Conservation (phyloP, 1,140 invertebrate genomes). For the Caenorhabditis briggsae region DNA sequence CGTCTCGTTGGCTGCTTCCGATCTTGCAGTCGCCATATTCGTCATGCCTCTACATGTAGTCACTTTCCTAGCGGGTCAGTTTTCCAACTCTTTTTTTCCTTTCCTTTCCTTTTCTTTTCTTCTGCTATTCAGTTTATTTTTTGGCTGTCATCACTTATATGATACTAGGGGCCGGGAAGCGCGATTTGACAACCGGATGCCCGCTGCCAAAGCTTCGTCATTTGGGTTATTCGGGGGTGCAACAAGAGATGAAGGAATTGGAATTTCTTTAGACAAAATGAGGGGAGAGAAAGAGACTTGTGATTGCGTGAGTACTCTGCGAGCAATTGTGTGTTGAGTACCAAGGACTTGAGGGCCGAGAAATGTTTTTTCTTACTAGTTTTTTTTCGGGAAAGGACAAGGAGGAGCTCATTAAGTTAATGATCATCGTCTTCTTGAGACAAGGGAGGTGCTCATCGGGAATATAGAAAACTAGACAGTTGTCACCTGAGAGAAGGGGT, state of each 20-base stretch:
- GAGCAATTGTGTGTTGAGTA: constrained; percentile 56
- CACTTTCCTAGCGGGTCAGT: constrained; percentile 84
- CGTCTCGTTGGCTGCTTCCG: constrained; percentile 95
- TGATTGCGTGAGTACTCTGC: constrained; percentile 45
- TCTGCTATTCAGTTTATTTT: constrained; percentile 12
- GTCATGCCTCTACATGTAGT: constrained; percentile 96
- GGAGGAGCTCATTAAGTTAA: constrained; percentile 30
- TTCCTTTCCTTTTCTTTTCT: background rate
- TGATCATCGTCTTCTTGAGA: constrained; percentile 42
- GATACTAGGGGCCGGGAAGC: constrained; percentile 7
- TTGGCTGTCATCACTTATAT: constrained; percentile 18
- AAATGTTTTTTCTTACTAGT: background rate
- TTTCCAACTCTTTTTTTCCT: background rate
- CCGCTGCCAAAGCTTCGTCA: constrained; percentile 38
- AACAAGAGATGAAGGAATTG: background rate
- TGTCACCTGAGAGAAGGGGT: background rate
- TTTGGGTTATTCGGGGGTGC: constrained; percentile 42
- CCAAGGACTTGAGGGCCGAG: background rate
- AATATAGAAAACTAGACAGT: constrained; percentile 6
- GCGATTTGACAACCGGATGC: constrained; percentile 46
- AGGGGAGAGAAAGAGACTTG: constrained; percentile 41
- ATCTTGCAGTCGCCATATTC: constrained; percentile 93
- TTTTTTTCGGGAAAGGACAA: background rate
- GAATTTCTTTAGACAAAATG: constrained; percentile 18
- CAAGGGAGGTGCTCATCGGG: background rate